Percentiles rank a stretch among this genome's conserved stretches.
These are phyloP conservation scores for Octodon degus DNA, from an alignment of 2,113 vertebrate genomes.

Conservation along the genomic window DNA sequence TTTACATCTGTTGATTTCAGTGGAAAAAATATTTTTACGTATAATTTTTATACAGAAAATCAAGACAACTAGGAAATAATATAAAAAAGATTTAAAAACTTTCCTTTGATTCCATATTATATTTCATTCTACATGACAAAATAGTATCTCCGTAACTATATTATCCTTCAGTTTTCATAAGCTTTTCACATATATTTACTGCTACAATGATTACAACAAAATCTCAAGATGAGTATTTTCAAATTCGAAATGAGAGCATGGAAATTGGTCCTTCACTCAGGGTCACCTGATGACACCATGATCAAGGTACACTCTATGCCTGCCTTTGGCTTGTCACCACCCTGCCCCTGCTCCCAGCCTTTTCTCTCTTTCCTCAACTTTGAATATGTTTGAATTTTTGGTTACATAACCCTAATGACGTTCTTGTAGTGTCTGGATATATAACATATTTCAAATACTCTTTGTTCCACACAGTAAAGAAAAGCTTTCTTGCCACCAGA, in stretches of 20 bases:
- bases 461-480: background rate
- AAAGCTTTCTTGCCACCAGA: background rate
- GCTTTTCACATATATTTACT: background rate
- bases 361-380: too few relatives aligned
- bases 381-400: background rate
- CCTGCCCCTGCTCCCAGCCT: too few relatives aligned
- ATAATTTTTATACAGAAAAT: background rate
- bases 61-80: background rate
- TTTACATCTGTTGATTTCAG: background rate
- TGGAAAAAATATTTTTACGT: background rate
- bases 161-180: background rate
- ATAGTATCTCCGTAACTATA: background rate
- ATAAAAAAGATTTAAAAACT: background rate
- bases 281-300: too few relatives aligned
- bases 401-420: background rate
- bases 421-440: background rate
- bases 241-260: background rate
- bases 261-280: background rate
- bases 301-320: fast-evolving
- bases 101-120: background rate
- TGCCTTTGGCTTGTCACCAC: too few relatives aligned
- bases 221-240: background rate
- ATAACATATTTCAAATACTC: fast-evolving
- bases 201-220: background rate
- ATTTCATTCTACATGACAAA: background rate